Base-by-base conservation (phyloP, 2,888 invertebrate species). In the Stenchaetothrips biformis region DNA sequence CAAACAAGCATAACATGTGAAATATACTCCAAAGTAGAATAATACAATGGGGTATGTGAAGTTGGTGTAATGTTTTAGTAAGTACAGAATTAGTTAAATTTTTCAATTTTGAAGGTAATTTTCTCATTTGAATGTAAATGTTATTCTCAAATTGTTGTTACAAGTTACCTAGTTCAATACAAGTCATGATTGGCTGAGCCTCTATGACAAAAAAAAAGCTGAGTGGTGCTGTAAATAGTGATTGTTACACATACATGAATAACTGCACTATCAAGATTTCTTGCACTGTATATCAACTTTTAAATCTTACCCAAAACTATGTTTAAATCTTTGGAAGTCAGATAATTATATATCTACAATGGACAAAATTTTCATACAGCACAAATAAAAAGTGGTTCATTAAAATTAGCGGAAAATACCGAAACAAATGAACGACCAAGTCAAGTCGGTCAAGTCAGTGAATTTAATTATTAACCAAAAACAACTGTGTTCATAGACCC, bases 211-310 rank as follows among this genome's bases (percentile, higher is more conserved):
- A 59, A 16, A 6, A 18, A 59, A 74, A 74, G 67, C 67, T 74
- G 67, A 74, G 67, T 74, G 67, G 67, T 74, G 67, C 67, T 74
- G 67, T 74, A 74, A 74, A 74, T 74, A 74, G 67, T 25, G 67
- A 74, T 74, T n/a, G 25, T 59, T 74, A 74, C 67, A 25, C 7
- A 21, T 25, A 25, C 25, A 25, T 74, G 8, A 21, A 21, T 74
- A 11, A 25, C 2, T 74, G 67, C 67, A 74, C 67, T 59, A 9
- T 74, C 67, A 74, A 74, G 67, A 74, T 25, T 21, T 74, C 25
- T 74, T 74, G 67, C 67, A 74, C 67, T 9, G 9, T 53, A 18
- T 53, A 18, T 18, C 53, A 18, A 18, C 18, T 53, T 53, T 53
- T 53, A 4, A 4, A 53, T 53, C 37, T 37, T 37, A 2, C 37